These are phyloP conservation scores for Drosophila greeni DNA, from an alignment of 2,888 invertebrate species.

Conservation along the genomic window DNA sequence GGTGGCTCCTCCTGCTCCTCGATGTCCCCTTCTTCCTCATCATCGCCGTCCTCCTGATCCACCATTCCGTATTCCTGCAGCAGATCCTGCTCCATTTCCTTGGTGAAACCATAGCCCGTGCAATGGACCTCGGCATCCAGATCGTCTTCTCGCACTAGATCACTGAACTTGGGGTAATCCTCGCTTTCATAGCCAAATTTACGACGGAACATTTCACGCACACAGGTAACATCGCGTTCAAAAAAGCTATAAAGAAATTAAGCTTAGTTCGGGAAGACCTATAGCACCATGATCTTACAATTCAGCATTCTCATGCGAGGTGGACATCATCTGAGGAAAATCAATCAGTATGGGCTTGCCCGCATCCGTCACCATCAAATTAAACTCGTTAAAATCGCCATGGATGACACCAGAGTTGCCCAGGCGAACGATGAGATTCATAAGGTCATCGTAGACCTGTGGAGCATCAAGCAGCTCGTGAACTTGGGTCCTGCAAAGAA, in stretches of 20 bases:
- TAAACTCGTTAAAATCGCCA: slow-evolving; percentile 99
- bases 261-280: not conserved
- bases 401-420: slow-evolving; percentile 98
- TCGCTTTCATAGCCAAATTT: slow-evolving; percentile 94
- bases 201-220: slow-evolving; percentile 93
- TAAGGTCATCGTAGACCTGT: slow-evolving; percentile 92
- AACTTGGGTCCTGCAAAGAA: slow-evolving; percentile 82
- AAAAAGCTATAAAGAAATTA: slow-evolving; percentile 84
- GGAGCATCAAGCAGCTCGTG: slow-evolving; percentile 84
- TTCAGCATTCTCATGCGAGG: slow-evolving; percentile 93
- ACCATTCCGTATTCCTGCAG: slow-evolving; percentile 82
- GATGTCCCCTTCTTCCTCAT: slow-evolving; percentile 55
- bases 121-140: slow-evolving; percentile 94
- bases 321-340: slow-evolving; percentile 99
- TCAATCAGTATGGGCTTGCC: slow-evolving; percentile 94
- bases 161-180: slow-evolving; percentile 86
- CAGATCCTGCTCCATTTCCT: slow-evolving; percentile 87
- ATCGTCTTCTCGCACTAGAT: slow-evolving; percentile 87
- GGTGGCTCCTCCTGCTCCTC: slow-evolving; percentile 65
- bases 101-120: slow-evolving; percentile 94
- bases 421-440: slow-evolving; percentile 93
- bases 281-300: slow-evolving; percentile 80
- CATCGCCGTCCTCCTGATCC: slow-evolving; percentile 75
- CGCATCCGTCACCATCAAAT: slow-evolving; percentile 91
- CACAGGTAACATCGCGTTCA: slow-evolving; percentile 95